Conservation (phyloP, 2,113 vertebrate species). For the Trogon surrucura region DNA sequence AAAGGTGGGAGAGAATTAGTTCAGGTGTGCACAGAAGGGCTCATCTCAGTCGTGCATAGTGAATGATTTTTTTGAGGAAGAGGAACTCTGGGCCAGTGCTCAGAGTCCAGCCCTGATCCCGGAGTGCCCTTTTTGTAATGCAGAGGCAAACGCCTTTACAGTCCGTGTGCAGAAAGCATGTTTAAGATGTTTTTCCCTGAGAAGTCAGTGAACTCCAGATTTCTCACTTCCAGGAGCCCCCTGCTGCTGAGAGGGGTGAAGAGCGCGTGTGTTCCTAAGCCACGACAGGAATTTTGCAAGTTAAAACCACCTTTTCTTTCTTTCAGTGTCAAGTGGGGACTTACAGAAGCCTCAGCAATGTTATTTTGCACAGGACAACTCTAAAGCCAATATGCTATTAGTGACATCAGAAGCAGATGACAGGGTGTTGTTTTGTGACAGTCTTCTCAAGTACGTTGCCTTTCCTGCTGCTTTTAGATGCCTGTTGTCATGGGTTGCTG, state of each 20-base stretch:
- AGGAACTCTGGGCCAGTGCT: neutral
- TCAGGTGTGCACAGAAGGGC: neutral
- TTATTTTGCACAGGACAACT: neutral
- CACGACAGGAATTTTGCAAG: neutral
- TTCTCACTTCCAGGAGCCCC: slow-evolving; percentile 42
- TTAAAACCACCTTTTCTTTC: neutral
- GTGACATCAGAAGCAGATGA: neutral
- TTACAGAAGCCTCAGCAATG: neutral
- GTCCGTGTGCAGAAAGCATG: neutral
- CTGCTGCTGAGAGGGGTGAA: slow-evolving; percentile 46
- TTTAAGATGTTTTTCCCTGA: neutral
- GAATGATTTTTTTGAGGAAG: neutral
- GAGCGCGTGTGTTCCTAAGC: neutral
- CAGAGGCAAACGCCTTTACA: neutral
- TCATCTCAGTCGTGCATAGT: neutral
- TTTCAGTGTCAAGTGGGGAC: neutral
- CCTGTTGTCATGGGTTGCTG: neutral
- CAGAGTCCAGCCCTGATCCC: neutral
- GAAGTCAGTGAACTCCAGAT: neutral
- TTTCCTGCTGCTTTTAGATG: neutral
- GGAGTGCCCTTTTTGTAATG: neutral
- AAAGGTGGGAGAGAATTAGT: neutral
- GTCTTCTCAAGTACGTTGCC: neutral
- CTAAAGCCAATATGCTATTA: neutral
- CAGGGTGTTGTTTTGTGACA: neutral